Evolutionary conservation across 2,113 vertebrate genomes (phyloP), one percentile per base, ranked within the genome.

Genomic region (Neotragus moschatus): DNA sequence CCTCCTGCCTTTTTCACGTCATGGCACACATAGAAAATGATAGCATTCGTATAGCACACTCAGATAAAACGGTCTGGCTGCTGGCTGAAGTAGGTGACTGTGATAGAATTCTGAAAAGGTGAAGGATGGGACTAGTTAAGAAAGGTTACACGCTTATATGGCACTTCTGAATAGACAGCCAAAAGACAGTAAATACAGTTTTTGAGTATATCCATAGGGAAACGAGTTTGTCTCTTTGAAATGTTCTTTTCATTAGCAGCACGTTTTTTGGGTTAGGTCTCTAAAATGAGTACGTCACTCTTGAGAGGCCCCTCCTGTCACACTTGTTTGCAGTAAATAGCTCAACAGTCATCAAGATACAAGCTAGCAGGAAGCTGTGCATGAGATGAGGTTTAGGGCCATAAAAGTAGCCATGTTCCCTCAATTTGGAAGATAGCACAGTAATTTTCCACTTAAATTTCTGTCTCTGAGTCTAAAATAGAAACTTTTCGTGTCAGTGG

Each of bases 211-310:
- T 93, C 26, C 51, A n/a, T 66, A 49, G 53, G 21, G 73, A 90
- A 94, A 55, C 30, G 43, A 91, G 89, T 88, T 63, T 88, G 85
- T 93, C 81, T 96, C 84, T 84, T 91, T 66, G 73, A 90, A 92
- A 77, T 97, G 88, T 80, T 97, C 94, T 96, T 97, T 98, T 93
- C 92, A 84, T 95, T 96, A 91, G 43, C 53, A 87, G 84, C 94
- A 94, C 21, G 25, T 94, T 95, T 95, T 98, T 60, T n/a, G 88
- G 23, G 88, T 93, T 97, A 96, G 85, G 51, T 80, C 45, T 95
- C 84, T 47, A 63, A 91, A 91, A 94, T 87, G 82, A 97, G 70
- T 43, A 49, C 56, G n/a, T 84, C 85, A 92, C 96, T 96, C 49
- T 90, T 95, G 92, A 90, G 58, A 87, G 93, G 28, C 11, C 56